Evolutionary conservation across 1,140 invertebrate species (phyloP).

Genomic region (Nebria ingens): DNA sequence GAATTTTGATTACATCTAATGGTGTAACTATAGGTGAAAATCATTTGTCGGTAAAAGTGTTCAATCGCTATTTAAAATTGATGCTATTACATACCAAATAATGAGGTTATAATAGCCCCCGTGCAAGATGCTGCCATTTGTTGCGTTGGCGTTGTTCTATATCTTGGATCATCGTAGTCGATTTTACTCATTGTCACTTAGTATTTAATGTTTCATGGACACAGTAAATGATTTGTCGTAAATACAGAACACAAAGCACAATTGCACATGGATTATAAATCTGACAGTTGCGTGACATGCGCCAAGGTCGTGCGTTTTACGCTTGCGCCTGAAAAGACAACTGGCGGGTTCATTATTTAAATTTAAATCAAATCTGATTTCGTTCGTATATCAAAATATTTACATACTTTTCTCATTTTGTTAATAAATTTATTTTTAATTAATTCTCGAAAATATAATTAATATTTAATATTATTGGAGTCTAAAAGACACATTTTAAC

Average conservation of each 20-base stretch:
- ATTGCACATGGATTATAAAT: too few species aligned
- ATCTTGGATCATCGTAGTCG: slow-evolving; percentile 53
- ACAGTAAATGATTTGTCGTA: too few species aligned
- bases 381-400: too few species aligned
- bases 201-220: too few species aligned
- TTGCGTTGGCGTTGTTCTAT: slow-evolving; percentile 71
- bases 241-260: too few species aligned
- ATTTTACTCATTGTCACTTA: not conserved
- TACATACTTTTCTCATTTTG: too few species aligned
- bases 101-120: slow-evolving; percentile 79
- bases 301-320: not conserved
- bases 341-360: too few species aligned
- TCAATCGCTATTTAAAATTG: not conserved
- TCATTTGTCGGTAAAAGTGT: slow-evolving; percentile 10
- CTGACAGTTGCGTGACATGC: not conserved
- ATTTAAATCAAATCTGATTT: too few species aligned
- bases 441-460: too few species aligned
- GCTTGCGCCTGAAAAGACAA: not conserved
- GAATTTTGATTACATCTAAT: slow-evolving; percentile 96
- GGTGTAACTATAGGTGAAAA: slow-evolving; percentile 75
- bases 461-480: too few species aligned
- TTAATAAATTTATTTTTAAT: too few species aligned
- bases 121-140: slow-evolving; percentile 84
- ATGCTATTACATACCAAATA: slow-evolving; percentile 59
- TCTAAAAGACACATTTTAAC: too few species aligned